These are phyloP conservation scores for Potamilus streckersoni DNA, from an alignment of 1,140 invertebrate genomes.

Conservation along the genomic window DNA sequence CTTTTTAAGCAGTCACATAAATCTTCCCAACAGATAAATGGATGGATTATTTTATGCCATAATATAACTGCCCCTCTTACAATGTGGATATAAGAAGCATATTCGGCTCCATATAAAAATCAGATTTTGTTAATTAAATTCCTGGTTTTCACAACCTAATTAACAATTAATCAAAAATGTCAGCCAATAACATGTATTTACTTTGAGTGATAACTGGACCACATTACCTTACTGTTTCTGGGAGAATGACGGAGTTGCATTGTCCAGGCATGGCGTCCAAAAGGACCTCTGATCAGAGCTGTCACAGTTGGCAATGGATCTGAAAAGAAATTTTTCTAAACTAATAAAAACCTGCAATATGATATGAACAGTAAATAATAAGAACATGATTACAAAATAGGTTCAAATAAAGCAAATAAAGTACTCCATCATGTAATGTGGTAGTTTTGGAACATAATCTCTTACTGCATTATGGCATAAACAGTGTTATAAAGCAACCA, in stretches of 20 bases:
- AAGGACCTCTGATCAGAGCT: conserved; percentile 88
- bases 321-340: conserved; percentile 22
- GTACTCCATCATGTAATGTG: no score
- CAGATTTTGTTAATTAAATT: no score
- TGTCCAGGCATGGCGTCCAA: conserved; percentile 94
- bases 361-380: neutral
- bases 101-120: no score
- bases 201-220: neutral
- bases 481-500: no score
- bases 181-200: neutral
- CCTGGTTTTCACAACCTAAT: no score
- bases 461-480: no score
- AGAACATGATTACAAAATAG: neutral
- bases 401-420: neutral
- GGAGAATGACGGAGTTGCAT: conserved; percentile 80
- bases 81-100: no score
- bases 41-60: no score
- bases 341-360: neutral
- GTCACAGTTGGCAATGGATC: conserved; percentile 74
- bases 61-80: no score
- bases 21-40: no score
- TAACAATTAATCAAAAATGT: neutral
- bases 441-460: no score
- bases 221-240: conserved; percentile 71
- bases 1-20: no score